phyloP scores from a whole-genome alignment of 2,113 vertebrate species.

The Podarcis muralis region DNA sequence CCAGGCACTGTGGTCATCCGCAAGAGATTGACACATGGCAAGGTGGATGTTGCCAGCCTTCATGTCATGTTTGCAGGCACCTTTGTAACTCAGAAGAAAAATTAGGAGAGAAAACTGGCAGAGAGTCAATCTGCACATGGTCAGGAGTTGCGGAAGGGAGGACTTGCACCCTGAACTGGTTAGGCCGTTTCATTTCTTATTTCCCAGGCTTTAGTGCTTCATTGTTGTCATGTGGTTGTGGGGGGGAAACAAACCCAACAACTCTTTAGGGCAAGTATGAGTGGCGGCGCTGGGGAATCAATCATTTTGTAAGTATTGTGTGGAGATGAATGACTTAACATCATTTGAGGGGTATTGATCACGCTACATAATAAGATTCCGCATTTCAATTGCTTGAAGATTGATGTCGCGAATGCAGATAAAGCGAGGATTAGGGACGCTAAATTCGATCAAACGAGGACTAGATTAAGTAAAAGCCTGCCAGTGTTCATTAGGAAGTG shows the following conservation, averaged over 20 bases:
- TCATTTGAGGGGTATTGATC: constrained; percentile 54
- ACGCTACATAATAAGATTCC: constrained; percentile 60
- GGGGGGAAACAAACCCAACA: too few relatives aligned
- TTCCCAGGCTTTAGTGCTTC: neutral
- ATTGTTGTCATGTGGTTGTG: neutral
- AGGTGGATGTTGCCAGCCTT: too few relatives aligned
- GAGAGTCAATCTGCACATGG: neutral
- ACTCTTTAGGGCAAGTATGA: neutral
- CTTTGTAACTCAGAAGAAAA: neutral
- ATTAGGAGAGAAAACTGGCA: neutral
- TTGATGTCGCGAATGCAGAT: constrained; percentile 53
- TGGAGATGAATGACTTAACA: constrained; percentile 58
- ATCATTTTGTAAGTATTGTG: constrained; percentile 48
- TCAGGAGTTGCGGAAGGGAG: neutral
- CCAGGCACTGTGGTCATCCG: too few relatives aligned
- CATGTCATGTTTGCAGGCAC: too few relatives aligned
- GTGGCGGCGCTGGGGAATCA: constrained; percentile 39
- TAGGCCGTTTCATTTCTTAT: neutral
- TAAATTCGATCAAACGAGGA: constrained; percentile 66
- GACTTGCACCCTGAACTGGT: neutral
- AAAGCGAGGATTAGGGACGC: constrained; percentile 57
- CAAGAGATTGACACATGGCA: too few relatives aligned
- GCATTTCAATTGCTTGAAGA: constrained; percentile 62
- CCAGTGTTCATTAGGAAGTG: constrained; percentile 54
- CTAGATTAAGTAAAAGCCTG: constrained; percentile 60